Evolutionary conservation across 2,113 vertebrate genomes (phyloP).

Genomic region (Dipodomys stephensi): DNA sequence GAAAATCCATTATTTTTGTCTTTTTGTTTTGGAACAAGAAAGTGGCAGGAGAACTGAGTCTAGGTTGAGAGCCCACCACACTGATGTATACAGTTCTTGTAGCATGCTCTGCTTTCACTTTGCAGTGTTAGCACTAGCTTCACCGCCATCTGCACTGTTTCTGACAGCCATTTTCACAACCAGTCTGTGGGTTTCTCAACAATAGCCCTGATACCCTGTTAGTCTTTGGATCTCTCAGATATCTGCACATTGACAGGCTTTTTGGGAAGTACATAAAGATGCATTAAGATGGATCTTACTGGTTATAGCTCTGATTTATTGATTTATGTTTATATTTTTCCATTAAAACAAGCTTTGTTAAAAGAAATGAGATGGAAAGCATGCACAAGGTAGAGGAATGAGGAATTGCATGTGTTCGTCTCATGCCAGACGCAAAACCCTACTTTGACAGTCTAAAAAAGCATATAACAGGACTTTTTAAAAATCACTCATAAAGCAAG

Average conservation of each 20-base stretch:
- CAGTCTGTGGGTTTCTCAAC: neutral
- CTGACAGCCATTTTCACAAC: neutral
- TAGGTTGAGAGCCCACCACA: neutral
- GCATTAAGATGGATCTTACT: slow-evolving; percentile 2
- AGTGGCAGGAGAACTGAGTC: neutral
- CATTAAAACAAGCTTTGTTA: slow-evolving; percentile 2
- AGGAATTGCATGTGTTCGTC: neutral
- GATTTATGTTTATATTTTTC: neutral
- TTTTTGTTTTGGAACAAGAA: slow-evolving; percentile 15
- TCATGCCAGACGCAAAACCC: neutral
- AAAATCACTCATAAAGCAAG: neutral
- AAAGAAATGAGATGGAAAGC: neutral
- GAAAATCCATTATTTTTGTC: neutral
- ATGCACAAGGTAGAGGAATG: neutral
- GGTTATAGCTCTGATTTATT: neutral
- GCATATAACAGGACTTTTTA: neutral
- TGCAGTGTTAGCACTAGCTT: neutral
- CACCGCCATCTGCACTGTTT: neutral
- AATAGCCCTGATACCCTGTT: neutral
- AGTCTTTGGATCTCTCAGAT: neutral
- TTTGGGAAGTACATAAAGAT: neutral
- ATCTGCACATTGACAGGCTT: neutral
- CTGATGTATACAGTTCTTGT: neutral
- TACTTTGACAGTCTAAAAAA: neutral
- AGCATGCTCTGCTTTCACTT: neutral